A percentile compares a stretch with the other conserved stretches of the same genome.
phyloP scores from a whole-genome alignment of 2,797 vertebrate genomes.

The Urosaurus nigricauda region DNA sequence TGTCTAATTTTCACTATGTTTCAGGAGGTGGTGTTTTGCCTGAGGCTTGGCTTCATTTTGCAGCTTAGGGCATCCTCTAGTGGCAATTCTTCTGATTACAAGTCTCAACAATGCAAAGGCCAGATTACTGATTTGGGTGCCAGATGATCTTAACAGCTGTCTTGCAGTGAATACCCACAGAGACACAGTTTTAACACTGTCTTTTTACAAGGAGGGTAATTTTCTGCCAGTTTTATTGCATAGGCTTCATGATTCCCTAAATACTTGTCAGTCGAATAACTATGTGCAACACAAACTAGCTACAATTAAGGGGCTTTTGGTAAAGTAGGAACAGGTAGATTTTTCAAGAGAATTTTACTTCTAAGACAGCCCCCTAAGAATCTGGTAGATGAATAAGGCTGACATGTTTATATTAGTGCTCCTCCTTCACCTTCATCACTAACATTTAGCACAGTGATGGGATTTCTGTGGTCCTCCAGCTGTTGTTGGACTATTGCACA shows the following conservation, averaged over 20 bases:
- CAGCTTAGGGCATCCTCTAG: slow-evolving; percentile 47
- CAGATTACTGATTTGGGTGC: not conserved
- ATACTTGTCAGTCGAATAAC: not conserved
- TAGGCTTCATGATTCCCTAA: not conserved
- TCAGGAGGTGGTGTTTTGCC: not conserved
- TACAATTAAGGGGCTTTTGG: not conserved
- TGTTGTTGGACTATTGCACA: too few species aligned
- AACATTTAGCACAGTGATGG: not conserved
- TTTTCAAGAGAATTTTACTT: not conserved
- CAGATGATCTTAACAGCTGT: not conserved
- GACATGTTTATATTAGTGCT: not conserved
- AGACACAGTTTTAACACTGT: not conserved
- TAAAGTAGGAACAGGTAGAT: not conserved
- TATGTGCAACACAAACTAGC: not conserved
- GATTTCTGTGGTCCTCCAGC: too few species aligned
- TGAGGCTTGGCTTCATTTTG: not conserved
- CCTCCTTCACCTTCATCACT: not conserved
- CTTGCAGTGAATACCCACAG: not conserved
- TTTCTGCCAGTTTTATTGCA: not conserved
- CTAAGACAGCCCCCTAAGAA: not conserved
- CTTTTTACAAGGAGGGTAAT: not conserved
- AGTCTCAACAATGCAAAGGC: not conserved
- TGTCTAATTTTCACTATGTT: not conserved
- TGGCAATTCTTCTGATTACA: slow-evolving; percentile 32
- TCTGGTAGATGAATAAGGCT: not conserved